Evolutionary conservation across 2,888 invertebrate genomes (phyloP), one percentile per base, ranked within the genome.

Genomic region (Conistra vaccinii): DNA sequence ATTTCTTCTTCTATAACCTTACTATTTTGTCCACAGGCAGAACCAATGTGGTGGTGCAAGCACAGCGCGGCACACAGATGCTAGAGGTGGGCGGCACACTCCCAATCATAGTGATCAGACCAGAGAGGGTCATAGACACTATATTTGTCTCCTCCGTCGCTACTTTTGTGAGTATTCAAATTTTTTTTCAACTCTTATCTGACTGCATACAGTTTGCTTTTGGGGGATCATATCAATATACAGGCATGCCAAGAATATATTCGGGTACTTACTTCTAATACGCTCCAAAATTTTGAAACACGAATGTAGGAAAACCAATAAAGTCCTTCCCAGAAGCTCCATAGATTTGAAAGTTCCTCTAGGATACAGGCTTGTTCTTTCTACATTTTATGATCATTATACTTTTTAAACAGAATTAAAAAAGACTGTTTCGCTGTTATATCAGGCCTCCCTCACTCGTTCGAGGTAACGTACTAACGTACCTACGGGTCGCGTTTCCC

Each of bases 91-190:
- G 90, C 17, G 90, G 92, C 3, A 77, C 80, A 0, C 77, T 97
- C n/a, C 90, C 95, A 0, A 95, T 98, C 4, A 96, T 96, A 0
- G 97, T 98, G 5, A 93, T 97, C 73, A 95, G 98, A 1, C 96
- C 97, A 55, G 94, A 97, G 70, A 96, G 98, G 35, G 87, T 97
- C 51, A 97, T 98, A 58, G 98, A 98, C 93, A 97, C 95, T 20
- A 93, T 98, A 9, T 99, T 99, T 90, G 97, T 97, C 0, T 97
- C 96, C 60, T 98, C 98, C 76, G 98, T 99, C 9, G 98, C 98
- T 3, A 94, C 97, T 63, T 97, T 99, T 66, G 97, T 98, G 72
- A 95, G 95, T 94, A 86, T 68, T 60, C 17, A 14, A 7, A 1
- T 9, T 4, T 17, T 60, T 55, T 53, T 12, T 62, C 9, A 42